Base-by-base conservation (phyloP, 1,140 invertebrate species). In the Drosophila mayri region DNA sequence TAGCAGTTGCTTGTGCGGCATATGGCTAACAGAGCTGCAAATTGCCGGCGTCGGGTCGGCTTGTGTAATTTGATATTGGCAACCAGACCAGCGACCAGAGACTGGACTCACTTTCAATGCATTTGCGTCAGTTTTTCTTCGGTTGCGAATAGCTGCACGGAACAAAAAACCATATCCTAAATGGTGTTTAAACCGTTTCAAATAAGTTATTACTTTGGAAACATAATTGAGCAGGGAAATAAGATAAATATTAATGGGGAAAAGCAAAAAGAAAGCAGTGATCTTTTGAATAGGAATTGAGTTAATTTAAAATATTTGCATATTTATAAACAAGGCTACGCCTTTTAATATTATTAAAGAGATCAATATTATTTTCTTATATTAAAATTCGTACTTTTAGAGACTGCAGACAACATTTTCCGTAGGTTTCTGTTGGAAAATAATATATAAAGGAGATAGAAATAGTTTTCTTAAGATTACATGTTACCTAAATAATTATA, bases 11-110 rank as follows among this genome's bases (percentile, higher is more conserved):
- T 20, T 6, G 32, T 28, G 35, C 32, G 32, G 32, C 16, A 41
- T 88, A 80, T 88, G 84, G 83, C 84, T 54, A 83, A 78, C 49
- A 30, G 64, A 78, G 82, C 82, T 79, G 78, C 70, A 86, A 86
- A 86, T 86, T 71, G 82, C 58, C 66, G 62, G 59, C 64, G 58
- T 52, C 67, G 43, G 71, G 76, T 61, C 65, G 76, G 71, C 44
- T 88, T 88, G 85, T n/a, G 84, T 72, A 87, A 87, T 87, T 87
- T 87, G 84, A 87, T 87, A 87, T 88, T 87, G 84, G 84, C 84
- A 87, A 87, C 84, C 80, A 88, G 79, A 67, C 62, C 61, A 64
- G 59, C 20, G 38, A 44, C 57, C 58, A 60, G 59, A 18, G 57
- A 62, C 63, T 46, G 64, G 79, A 72, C 72, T 87, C 80, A 80